Conservation (phyloP, 2,888 invertebrate genomes). For the Cenopis cana region DNA sequence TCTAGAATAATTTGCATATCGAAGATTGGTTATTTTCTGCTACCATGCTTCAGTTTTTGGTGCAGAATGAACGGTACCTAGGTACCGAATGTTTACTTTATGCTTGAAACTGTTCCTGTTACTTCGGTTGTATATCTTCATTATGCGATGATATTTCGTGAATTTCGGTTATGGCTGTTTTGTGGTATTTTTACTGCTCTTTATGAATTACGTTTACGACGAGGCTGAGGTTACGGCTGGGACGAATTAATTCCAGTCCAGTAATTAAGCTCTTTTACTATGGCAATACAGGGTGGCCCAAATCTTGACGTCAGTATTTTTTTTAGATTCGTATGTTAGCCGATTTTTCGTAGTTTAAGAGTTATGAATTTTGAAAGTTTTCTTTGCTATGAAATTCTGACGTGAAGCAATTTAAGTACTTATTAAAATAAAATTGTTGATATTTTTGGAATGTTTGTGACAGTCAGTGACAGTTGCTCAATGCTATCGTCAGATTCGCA, state of each 20-base stretch:
- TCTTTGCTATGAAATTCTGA: too few relatives aligned
- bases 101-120: not conserved
- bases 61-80: constrained; percentile 3
- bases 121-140: not conserved
- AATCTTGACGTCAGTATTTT: too few relatives aligned
- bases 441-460: too few relatives aligned
- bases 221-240: constrained; percentile 26
- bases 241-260: constrained; percentile 17
- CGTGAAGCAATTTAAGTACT: too few relatives aligned
- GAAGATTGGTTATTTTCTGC: constrained; percentile 31
- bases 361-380: too few relatives aligned
- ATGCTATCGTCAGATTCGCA: too few relatives aligned
- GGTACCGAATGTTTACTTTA: not conserved
- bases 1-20: constrained; percentile 25
- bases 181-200: constrained; percentile 21
- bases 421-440: too few relatives aligned
- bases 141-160: constrained; percentile 19
- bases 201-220: constrained; percentile 37
- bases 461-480: too few relatives aligned
- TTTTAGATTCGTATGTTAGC: too few relatives aligned
- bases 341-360: too few relatives aligned
- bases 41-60: constrained; percentile 17
- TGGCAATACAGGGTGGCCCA: too few relatives aligned
- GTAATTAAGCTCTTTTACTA: not conserved
- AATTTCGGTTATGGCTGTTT: constrained; percentile 6